phyloP scores from a whole-genome alignment of 2,888 invertebrate species.

The Idaea straminata region DNA sequence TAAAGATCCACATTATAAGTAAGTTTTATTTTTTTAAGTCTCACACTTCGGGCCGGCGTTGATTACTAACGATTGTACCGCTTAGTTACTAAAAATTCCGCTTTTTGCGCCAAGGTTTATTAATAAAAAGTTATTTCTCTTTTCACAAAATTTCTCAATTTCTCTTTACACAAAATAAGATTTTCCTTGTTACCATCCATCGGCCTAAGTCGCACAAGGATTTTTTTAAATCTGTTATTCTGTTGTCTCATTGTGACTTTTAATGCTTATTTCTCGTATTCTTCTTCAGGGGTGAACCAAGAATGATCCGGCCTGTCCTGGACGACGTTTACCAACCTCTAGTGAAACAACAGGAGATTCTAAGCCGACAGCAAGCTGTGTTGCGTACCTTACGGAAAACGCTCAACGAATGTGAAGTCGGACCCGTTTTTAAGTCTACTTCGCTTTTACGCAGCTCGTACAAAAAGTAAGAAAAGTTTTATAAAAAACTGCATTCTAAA shows the following conservation, averaged over 20 bases:
- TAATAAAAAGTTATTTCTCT: too few relatives aligned
- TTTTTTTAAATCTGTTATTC: too few relatives aligned
- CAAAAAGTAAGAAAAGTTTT: slow-evolving; percentile 40
- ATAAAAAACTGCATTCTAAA: too few relatives aligned
- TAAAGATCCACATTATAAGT: slow-evolving; percentile 52
- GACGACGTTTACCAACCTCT: slow-evolving; percentile 90
- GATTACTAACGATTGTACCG: too few relatives aligned
- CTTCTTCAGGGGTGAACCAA: slow-evolving; percentile 49
- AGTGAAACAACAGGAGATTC: slow-evolving; percentile 85
- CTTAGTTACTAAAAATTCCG: too few relatives aligned
- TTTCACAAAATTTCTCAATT: too few relatives aligned
- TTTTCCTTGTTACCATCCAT: too few relatives aligned
- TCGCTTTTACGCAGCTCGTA: slow-evolving; percentile 64
- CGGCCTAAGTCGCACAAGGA: too few relatives aligned
- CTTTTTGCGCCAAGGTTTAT: too few relatives aligned
- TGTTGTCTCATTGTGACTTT: not conserved
- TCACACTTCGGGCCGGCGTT: too few relatives aligned
- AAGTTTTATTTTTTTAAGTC: not conserved
- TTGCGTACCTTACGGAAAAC: slow-evolving; percentile 60
- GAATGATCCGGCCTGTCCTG: slow-evolving; percentile 84
- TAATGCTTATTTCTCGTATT: not conserved
- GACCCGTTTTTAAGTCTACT: slow-evolving; percentile 54
- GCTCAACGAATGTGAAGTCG: slow-evolving; percentile 58
- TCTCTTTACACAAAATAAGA: too few relatives aligned
- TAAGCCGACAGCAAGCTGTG: slow-evolving; percentile 79